Evolutionary conservation across 2,113 vertebrate genomes (phyloP), one percentile per base, ranked within the genome.

Genomic region (Ramphastos sulfuratus): DNA sequence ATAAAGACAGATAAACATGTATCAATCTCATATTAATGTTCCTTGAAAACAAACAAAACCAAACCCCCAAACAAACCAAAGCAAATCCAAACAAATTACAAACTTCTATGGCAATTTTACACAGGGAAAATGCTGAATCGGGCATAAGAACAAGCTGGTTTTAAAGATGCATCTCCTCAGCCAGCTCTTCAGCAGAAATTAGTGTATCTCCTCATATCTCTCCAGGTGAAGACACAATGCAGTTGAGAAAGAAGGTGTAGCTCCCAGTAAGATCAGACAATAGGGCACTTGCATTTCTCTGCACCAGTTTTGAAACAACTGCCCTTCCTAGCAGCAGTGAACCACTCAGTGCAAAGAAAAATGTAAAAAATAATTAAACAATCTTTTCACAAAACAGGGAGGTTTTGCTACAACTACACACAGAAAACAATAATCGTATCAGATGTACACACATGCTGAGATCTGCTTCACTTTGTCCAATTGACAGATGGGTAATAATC

Each of bases 361-460:
- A 4, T 27, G 2, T 31, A 72, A 48, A 87, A 46, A 17, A 46
- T 16, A 46, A 46, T 46, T 46, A 39, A 39, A 39, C 9, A 39
- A 42, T 46, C 15, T 46, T 65, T 65, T 54, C 35, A 75, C 18
- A 52, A 15, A 52, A 42, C 8, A 14, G 1, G 0, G 13, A 35
- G 81, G 12, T 64, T 87, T 75, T 84, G 15, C 21, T 60, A 60
- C 17, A 61, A 7, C 9, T 52, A 28, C 7, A 55, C 6, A 30
- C 6, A 79, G 33, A 85, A 46, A 46, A 79, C 28, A 35, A 54
- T 16, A 35, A 54, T 16, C 4, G n/a, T 2, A 28, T 37, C 56
- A 66, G n/a, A 59, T 5, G 21, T 1, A 71, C 7, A 27, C 20
- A 19, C 39, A 65, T 3, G 6, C 12, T 1, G 0, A 69, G 52